Evolutionary conservation across 2,797 vertebrate genomes (phyloP).

Genomic region (Lacerta viridis): DNA sequence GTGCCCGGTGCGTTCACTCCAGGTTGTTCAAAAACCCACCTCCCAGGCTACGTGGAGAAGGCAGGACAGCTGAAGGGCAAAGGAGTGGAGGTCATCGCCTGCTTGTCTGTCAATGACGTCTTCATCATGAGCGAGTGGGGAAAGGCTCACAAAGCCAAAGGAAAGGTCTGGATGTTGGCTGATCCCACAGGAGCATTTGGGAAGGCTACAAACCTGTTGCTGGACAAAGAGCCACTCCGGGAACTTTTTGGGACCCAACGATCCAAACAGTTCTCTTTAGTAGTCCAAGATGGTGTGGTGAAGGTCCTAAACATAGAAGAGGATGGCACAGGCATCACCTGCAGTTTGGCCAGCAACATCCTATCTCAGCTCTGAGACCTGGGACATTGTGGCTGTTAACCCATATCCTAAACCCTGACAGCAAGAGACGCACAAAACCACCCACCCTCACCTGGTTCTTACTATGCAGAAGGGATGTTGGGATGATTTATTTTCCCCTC

Average conservation of each 20-base stretch:
- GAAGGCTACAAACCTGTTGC: constrained; percentile 85
- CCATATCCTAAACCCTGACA: not conserved
- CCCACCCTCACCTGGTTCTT: not conserved
- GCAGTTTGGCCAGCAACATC: constrained; percentile 75
- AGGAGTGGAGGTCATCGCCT: constrained; percentile 87
- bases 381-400: accelerated
- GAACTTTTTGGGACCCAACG: constrained; percentile 85
- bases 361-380: constrained; percentile 71
- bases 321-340: constrained; percentile 84
- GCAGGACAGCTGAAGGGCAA: constrained; percentile 82
- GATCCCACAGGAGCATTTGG: constrained; percentile 91
- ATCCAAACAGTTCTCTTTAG: constrained; percentile 79
- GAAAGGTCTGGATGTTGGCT: constrained; percentile 92
- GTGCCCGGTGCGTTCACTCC: constrained; percentile 94
- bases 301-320: constrained; percentile 89
- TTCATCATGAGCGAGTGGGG: constrained; percentile 93
- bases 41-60: constrained; percentile 89
- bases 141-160: constrained; percentile 83
- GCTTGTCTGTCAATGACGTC: constrained; percentile 90
- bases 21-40: constrained; percentile 92
- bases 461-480: not conserved
- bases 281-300: constrained; percentile 79
- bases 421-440: too few species aligned
- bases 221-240: constrained; percentile 83
- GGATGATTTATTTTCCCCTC: not conserved